A percentile compares a stretch with the other conserved stretches of the same genome.
Conservation (phyloP, 1,140 invertebrate species). For the Penaeus japonicus region DNA sequence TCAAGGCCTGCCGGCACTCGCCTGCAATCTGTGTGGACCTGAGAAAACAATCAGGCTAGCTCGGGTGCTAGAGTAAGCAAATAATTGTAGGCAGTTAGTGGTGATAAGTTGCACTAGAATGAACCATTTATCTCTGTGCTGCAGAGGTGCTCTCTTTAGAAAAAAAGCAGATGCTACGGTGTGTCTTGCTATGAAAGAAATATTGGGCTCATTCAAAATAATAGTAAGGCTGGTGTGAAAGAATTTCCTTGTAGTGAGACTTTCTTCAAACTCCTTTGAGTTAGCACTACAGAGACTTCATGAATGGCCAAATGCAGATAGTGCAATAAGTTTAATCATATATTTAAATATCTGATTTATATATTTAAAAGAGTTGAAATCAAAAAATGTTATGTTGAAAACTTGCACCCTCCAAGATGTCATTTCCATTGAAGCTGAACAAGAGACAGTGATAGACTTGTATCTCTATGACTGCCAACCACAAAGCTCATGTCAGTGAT, state of each 20-base stretch:
- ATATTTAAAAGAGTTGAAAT: slow-evolving; percentile 23
- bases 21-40: slow-evolving; percentile 45
- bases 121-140: not conserved
- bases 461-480: not conserved
- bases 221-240: not conserved
- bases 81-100: not conserved
- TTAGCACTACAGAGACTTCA: slow-evolving; percentile 29
- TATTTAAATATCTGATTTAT: too few relatives aligned
- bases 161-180: not conserved
- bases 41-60: slow-evolving; percentile 24
- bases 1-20: slow-evolving; percentile 43
- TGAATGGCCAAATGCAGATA: slow-evolving; percentile 11
- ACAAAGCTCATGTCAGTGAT: slow-evolving; percentile 20
- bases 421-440: not conserved
- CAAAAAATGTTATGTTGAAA: slow-evolving; percentile 27
- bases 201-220: too few relatives aligned
- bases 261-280: not conserved
- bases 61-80: slow-evolving; percentile 20
- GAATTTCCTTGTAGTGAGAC: not conserved
- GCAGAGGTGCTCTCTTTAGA: slow-evolving; percentile 10
- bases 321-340: slow-evolving; percentile 30
- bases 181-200: not conserved
- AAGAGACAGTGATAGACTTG: not conserved
- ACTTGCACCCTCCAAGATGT: slow-evolving; percentile 27
- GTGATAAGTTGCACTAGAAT: not conserved